Percentiles rank a stretch among this genome's conserved stretches.
These are phyloP conservation scores for Heliconius eleuchia DNA, from an alignment of 1,140 invertebrate genomes.

Conservation along the genomic window DNA sequence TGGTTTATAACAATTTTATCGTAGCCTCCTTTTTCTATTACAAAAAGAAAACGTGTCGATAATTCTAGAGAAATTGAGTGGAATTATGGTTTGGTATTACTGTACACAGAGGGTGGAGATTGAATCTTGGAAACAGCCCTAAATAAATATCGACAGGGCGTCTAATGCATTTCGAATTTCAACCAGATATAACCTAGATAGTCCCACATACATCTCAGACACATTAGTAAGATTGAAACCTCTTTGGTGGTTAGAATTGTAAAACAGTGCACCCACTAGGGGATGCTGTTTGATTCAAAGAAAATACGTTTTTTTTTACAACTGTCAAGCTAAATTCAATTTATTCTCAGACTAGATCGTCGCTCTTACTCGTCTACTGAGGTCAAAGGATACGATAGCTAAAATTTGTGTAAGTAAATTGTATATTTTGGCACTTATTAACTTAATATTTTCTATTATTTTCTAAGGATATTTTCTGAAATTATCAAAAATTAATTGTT, in stretches of 20 bases:
- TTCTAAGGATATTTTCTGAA: background rate
- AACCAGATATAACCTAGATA: constrained; percentile 35
- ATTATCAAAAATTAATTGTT: background rate
- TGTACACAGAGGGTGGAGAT: constrained; percentile 2
- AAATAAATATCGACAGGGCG: constrained; percentile 27
- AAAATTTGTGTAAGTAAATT: background rate
- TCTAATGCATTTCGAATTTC: constrained; percentile 37
- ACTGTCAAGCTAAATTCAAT: constrained; percentile 47
- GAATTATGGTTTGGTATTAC: background rate
- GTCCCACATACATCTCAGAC: constrained; percentile 49
- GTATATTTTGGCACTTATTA: background rate
- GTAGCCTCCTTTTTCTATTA: background rate
- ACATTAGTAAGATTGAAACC: constrained; percentile 77
- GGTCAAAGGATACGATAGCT: background rate
- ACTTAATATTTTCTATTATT: too few relatives aligned
- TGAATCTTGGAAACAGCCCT: background rate
- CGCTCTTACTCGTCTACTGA: background rate
- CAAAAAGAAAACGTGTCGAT: background rate
- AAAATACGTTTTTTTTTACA: constrained; percentile 54
- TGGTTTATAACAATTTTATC: background rate
- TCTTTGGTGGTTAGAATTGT: constrained; percentile 73
- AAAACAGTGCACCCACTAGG: constrained; percentile 68
- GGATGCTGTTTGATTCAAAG: constrained; percentile 65
- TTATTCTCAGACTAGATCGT: constrained; percentile 38
- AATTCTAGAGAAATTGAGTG: background rate